phyloP scores from a whole-genome alignment of 2,888 invertebrate genomes.

The Acanthopleura granulata region DNA sequence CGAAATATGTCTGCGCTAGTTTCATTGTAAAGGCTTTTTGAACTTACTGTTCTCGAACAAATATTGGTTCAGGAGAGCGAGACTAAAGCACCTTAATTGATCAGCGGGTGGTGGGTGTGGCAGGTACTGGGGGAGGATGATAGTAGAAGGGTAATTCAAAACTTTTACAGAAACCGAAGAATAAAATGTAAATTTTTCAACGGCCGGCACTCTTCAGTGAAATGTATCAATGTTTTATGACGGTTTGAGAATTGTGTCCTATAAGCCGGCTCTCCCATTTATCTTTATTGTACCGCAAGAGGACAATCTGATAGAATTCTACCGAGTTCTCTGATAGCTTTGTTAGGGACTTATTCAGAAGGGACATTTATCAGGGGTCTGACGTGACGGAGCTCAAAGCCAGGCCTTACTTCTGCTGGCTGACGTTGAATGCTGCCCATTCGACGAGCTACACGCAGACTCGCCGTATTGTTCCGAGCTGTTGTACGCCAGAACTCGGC shows the following conservation, averaged over 20 bases:
- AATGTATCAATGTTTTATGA: conserved; percentile 10
- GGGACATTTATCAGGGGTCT: conserved; percentile 1
- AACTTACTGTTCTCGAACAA: background rate
- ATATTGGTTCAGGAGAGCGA: background rate
- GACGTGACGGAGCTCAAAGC: background rate
- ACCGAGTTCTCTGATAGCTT: conserved; percentile 5
- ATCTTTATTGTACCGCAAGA: background rate
- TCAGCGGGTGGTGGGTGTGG: background rate
- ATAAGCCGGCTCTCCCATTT: background rate
- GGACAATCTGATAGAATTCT: conserved; percentile 3
- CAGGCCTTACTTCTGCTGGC: background rate
- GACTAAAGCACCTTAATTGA: background rate
- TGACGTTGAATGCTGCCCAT: background rate
- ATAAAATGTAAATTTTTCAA: conserved; percentile 2
- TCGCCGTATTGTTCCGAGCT: background rate
- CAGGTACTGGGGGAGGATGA: too few species aligned
- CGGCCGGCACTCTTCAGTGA: background rate
- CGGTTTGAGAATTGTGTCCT: background rate
- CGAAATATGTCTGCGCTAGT: background rate
- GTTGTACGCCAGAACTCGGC: background rate
- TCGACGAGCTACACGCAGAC: background rate
- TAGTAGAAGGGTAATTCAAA: background rate
- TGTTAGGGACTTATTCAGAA: conserved; percentile 4
- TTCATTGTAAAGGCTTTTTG: background rate
- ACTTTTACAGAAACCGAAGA: background rate